phyloP scores from a whole-genome alignment of 2,888 invertebrate species.

The Agrotis exclamationis region DNA sequence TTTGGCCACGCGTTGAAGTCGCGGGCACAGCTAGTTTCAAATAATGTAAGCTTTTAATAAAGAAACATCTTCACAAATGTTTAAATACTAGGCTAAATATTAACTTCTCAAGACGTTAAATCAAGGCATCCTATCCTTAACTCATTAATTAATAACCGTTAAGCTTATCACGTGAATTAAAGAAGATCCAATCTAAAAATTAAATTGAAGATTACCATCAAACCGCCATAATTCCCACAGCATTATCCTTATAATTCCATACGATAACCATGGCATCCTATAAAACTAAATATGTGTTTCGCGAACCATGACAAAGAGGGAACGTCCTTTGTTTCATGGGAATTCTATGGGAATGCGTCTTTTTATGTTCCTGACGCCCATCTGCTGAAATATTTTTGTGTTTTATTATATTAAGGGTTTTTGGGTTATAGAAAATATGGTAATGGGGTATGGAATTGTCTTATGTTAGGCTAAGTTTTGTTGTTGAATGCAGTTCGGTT shows the following conservation, averaged over 20 bases:
- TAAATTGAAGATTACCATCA: conserved; percentile 29
- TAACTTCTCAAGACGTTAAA: neutral
- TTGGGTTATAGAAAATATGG: conserved; percentile 23
- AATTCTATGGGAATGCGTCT: conserved; percentile 54
- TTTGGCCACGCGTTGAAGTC: too few species aligned
- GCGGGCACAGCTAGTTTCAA: too few species aligned
- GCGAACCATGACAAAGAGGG: conserved; percentile 54
- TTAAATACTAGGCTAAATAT: too few species aligned
- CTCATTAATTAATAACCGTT: conserved; percentile 5
- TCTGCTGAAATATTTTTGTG: conserved; percentile 50
- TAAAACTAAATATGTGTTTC: conserved; percentile 62
- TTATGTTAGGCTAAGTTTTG: too few species aligned
- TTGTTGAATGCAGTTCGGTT: too few species aligned
- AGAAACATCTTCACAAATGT: too few species aligned
- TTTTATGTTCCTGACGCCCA: conserved; percentile 52
- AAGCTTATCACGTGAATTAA: neutral
- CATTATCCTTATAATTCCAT: conserved; percentile 51
- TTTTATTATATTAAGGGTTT: conserved; percentile 25
- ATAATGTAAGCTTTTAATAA: too few species aligned
- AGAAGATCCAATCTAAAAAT: conserved; percentile 3
- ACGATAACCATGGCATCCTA: conserved; percentile 52
- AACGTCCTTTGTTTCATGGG: conserved; percentile 62
- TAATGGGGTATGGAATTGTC: neutral
- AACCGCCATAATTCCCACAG: conserved; percentile 41
- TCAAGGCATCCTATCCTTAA: neutral